Conservation (phyloP, 2,888 invertebrate genomes). For the Orchesellides sinensis region DNA sequence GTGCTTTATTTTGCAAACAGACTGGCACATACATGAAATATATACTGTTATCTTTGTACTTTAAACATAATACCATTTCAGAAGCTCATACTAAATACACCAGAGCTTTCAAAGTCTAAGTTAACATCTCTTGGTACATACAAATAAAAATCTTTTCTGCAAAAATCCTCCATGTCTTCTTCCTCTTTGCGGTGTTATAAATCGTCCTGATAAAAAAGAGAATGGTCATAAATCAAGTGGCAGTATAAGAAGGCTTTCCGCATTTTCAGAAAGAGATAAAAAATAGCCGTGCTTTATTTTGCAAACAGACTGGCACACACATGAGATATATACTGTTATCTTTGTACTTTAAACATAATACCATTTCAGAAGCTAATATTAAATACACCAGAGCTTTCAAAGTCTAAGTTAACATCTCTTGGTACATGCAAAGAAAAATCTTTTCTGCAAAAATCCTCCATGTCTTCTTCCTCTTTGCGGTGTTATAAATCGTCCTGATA, state of each 20-base stretch:
- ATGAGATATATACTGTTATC: no score
- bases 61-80: not conserved
- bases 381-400: not conserved
- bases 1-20: not conserved
- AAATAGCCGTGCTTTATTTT: not conserved
- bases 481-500: not conserved
- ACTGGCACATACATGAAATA: no score
- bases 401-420: not conserved
- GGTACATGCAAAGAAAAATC: no score
- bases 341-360: no score
- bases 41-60: no score
- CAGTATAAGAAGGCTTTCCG: slow-evolving; percentile 32
- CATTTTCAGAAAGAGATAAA: slow-evolving; percentile 21
- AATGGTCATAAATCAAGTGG: not conserved
- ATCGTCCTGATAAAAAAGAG: not conserved
- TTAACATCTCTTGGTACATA: not conserved
- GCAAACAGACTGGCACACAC: no score
- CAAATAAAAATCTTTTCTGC: not conserved
- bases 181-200: not conserved
- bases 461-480: not conserved
- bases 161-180: not conserved
- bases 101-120: not conserved
- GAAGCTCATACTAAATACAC: not conserved
- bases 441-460: not conserved
- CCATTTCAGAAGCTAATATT: not conserved